Evolutionary conservation across 2,888 invertebrate genomes (phyloP), one percentile per base, ranked within the genome.

Genomic region (Leptopilina syphax): DNA sequence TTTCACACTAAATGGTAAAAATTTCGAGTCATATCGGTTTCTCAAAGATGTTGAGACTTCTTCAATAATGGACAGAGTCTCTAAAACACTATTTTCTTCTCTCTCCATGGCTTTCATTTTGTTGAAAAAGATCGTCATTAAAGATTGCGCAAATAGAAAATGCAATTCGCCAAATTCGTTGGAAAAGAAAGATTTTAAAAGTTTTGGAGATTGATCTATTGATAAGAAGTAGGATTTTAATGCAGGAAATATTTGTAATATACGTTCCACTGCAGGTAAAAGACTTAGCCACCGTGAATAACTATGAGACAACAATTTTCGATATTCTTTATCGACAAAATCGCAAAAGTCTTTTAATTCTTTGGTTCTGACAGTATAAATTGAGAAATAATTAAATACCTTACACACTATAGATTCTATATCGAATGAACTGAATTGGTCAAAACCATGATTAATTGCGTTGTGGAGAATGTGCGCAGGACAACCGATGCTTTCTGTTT

Each of bases 121-220:
- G 18, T 77, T 73, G 54, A 77, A 83, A 80, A 79, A 83, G 77
- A 66, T 66, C 6, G 80, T 77, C 82, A 83, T 84, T 24, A 84
- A 65, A 27, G 84, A 84, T 47, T 85, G 83, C 66, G 83, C 81
- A 66, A 82, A 78, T 54, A 83, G 76, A 65, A 85, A 79, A 44
- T 84, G 85, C 57, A 76, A 79, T 78, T 85, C 82, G 8, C 79
- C 73, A 27, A 82, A 76, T 47, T 84, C 81, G 77, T 84, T 27
- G 27, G 3, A 27, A 27, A 86, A 86, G 81, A 86, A 86, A 47
- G 77, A 65, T 76, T 77, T 41, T 44, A 86, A 78, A 18, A 80
- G 65, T 76, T 77, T 76, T 18, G 85, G 84, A 50, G 82, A 78
- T 24, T 92, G 77, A 90, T 89, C 12, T 77, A 92, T 91, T 79